Evolutionary conservation across 2,113 vertebrate genomes (phyloP).

Genomic region (Blennius ocellaris): DNA sequence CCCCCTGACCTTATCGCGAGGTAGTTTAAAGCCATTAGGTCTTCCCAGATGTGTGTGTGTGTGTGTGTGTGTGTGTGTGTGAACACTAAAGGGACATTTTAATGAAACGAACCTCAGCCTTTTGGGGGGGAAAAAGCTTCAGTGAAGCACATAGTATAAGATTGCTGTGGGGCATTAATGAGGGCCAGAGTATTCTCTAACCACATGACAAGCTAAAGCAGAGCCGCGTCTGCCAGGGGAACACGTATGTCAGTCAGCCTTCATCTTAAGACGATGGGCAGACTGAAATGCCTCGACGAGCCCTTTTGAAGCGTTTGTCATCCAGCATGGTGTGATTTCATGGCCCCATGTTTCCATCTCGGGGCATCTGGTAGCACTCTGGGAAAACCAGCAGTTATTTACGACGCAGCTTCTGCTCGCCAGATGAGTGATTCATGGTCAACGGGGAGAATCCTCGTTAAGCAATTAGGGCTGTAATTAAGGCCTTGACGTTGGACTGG

Average conservation of each 20-base stretch:
- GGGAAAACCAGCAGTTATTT: slow-evolving; percentile 79
- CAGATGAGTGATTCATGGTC: slow-evolving; percentile 77
- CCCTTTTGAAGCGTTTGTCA: slow-evolving; percentile 79
- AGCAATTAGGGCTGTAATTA: slow-evolving; percentile 80
- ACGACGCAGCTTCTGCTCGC: slow-evolving; percentile 70
- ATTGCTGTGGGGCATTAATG: slow-evolving; percentile 57
- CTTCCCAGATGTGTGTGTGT: slow-evolving; percentile 34
- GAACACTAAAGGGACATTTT: slow-evolving; percentile 44
- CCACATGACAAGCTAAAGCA: slow-evolving; percentile 45
- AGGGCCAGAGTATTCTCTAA: slow-evolving; percentile 54
- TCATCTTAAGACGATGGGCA: slow-evolving; percentile 47
- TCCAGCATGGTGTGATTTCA: slow-evolving; percentile 71
- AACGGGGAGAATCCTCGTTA: slow-evolving; percentile 78
- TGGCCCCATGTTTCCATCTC: slow-evolving; percentile 71
- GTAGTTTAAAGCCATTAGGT: slow-evolving; percentile 37
- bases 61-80: too few species aligned
- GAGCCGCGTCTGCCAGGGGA: slow-evolving; percentile 8
- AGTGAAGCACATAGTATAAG: slow-evolving; percentile 53
- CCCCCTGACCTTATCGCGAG: slow-evolving; percentile 36
- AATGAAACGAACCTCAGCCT: slow-evolving; percentile 44
- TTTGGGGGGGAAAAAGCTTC: slow-evolving; percentile 31
- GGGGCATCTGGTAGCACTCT: slow-evolving; percentile 82
- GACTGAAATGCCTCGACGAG: slow-evolving; percentile 64
- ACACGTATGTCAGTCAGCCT: slow-evolving; percentile 16
- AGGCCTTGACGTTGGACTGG: slow-evolving; percentile 64